Conservation (phyloP, 2,797 vertebrate species). For the Danio choprae region DNA sequence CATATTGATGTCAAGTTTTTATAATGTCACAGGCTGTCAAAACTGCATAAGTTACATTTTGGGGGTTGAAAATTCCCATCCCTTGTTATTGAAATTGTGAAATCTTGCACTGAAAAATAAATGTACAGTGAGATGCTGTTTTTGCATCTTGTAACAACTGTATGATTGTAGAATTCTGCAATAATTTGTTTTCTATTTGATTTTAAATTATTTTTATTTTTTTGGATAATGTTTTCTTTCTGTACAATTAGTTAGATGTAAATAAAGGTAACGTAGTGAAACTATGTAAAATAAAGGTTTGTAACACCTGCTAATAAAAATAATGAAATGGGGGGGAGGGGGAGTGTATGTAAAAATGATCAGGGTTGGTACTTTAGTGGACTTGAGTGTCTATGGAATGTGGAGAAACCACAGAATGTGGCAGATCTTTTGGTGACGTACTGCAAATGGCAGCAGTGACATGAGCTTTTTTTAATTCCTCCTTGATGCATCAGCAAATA, state of each 20-base stretch:
- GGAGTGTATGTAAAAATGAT: constrained; percentile 74
- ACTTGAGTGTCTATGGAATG: constrained; percentile 48
- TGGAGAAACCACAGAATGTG: constrained; percentile 48
- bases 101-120: constrained; percentile 95
- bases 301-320: constrained; percentile 72
- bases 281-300: constrained; percentile 85
- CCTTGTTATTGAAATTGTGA: constrained; percentile 68
- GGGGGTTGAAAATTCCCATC: constrained; percentile 41
- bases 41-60: constrained; percentile 44
- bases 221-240: constrained; percentile 78
- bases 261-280: constrained; percentile 93
- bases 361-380: constrained; percentile 81
- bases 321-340: background rate
- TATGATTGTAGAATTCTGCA: constrained; percentile 98
- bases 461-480: constrained; percentile 71
- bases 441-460: constrained; percentile 74
- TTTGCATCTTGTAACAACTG: constrained; percentile 92
- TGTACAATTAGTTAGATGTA: constrained; percentile 89
- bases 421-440: constrained; percentile 62
- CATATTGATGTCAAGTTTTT: constrained; percentile 14
- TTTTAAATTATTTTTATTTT: constrained; percentile 91
- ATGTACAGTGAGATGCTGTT: constrained; percentile 91
- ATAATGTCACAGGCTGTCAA: constrained; percentile 25
- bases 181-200: constrained; percentile 87
- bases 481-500: constrained; percentile 77